Evolutionary conservation across 2,113 vertebrate species (phyloP).

Genomic region (Centrocercus urophasianus): DNA sequence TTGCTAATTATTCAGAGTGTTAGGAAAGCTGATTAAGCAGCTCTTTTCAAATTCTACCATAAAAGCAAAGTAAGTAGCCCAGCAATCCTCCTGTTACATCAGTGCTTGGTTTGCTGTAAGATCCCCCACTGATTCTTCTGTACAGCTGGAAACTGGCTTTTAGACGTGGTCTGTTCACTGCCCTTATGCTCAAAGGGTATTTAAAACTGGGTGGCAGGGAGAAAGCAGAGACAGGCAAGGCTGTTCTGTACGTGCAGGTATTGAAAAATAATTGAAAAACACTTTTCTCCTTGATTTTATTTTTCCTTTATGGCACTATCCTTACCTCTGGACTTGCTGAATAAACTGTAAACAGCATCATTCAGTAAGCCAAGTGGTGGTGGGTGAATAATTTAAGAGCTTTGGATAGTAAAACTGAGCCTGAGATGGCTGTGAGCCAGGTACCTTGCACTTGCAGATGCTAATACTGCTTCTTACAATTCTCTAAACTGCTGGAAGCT

Average conservation of each 20-base stretch:
- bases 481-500: neutral
- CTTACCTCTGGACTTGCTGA: neutral
- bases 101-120: neutral
- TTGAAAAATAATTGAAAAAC: neutral
- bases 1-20: slow-evolving; percentile 54
- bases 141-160: slow-evolving; percentile 21
- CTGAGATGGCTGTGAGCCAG: neutral
- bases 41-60: slow-evolving; percentile 45
- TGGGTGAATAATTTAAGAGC: slow-evolving; percentile 23
- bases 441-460: slow-evolving; percentile 9
- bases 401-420: slow-evolving; percentile 34
- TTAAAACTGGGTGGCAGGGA: neutral
- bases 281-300: neutral
- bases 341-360: neutral
- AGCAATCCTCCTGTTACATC: neutral
- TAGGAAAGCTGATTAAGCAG: slow-evolving; percentile 62
- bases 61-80: slow-evolving; percentile 37
- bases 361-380: neutral
- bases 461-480: neutral
- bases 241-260: neutral
- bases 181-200: neutral
- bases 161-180: neutral
- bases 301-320: neutral
- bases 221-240: neutral
- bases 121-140: neutral